These are phyloP conservation scores for Halcyon badia DNA, from an alignment of 2,797 vertebrate genomes.

Conservation along the genomic window DNA sequence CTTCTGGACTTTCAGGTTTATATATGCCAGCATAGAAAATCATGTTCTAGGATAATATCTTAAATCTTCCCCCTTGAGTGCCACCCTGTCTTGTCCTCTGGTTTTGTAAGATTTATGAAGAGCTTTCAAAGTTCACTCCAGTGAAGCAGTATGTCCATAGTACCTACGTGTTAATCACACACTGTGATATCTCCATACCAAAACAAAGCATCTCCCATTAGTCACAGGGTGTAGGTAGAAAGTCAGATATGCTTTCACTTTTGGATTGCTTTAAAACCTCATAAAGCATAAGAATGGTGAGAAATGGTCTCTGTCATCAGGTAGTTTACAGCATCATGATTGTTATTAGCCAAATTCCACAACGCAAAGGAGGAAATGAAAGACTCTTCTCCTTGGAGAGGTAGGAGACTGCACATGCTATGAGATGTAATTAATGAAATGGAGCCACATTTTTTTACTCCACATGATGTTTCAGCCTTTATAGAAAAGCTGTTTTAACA, in stretches of 20 bases:
- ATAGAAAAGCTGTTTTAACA: neutral
- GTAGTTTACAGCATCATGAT: neutral
- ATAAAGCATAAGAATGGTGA: neutral
- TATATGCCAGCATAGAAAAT: neutral
- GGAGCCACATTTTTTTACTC: neutral
- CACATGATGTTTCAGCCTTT: neutral
- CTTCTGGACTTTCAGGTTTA: neutral
- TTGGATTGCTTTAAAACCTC: neutral
- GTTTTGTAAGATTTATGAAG: neutral
- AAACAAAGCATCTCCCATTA: neutral
- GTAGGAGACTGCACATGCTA: neutral
- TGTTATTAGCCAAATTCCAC: neutral
- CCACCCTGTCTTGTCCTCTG: neutral
- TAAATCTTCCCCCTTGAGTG: neutral
- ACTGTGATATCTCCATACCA: neutral
- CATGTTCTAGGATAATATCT: neutral
- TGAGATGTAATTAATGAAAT: neutral
- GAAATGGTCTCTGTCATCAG: neutral
- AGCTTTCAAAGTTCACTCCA: neutral
- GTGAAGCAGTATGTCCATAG: neutral
- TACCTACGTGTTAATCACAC: neutral
- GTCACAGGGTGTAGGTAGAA: neutral
- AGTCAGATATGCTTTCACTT: neutral
- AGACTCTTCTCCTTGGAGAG: neutral
- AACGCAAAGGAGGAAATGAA: neutral